phyloP scores from a whole-genome alignment of 2,797 vertebrate genomes.

The Choloepus didactylus region DNA sequence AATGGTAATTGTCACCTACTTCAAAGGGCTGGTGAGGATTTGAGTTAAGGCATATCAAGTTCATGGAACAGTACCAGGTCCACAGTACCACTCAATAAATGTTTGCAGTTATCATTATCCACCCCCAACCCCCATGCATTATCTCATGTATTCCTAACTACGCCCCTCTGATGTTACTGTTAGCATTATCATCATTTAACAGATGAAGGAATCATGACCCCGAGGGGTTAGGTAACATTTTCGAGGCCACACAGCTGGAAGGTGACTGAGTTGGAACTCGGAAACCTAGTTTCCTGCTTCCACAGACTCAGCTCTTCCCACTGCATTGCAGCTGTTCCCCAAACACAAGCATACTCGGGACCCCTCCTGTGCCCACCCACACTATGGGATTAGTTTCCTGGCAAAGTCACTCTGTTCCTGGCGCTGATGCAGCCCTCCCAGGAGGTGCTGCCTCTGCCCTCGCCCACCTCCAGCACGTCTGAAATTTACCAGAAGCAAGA shows the following conservation, averaged over 20 bases:
- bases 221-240: neutral
- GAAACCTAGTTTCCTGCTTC: slow-evolving; percentile 20
- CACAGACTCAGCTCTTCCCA: neutral
- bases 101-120: neutral
- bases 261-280: neutral
- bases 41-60: neutral
- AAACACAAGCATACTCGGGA: fast-evolving
- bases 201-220: neutral
- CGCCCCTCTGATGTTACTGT: neutral
- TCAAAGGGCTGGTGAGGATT: neutral
- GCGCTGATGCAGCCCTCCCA: neutral
- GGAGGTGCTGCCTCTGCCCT: neutral
- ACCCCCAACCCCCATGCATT: neutral
- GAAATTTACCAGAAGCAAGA: slow-evolving; percentile 70
- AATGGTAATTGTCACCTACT: neutral
- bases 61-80: neutral
- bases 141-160: slow-evolving; percentile 6
- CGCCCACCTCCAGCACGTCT: slow-evolving; percentile 12
- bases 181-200: neutral
- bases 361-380: slow-evolving; percentile 53
- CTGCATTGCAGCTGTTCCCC: neutral
- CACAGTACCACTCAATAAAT: neutral
- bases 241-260: neutral
- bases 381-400: slow-evolving; percentile 3
- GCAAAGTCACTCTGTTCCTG: slow-evolving; percentile 42